Evolutionary conservation across 2,797 vertebrate genomes (phyloP), one percentile per base, ranked within the genome.

Genomic region (Protonibea diacanthus): DNA sequence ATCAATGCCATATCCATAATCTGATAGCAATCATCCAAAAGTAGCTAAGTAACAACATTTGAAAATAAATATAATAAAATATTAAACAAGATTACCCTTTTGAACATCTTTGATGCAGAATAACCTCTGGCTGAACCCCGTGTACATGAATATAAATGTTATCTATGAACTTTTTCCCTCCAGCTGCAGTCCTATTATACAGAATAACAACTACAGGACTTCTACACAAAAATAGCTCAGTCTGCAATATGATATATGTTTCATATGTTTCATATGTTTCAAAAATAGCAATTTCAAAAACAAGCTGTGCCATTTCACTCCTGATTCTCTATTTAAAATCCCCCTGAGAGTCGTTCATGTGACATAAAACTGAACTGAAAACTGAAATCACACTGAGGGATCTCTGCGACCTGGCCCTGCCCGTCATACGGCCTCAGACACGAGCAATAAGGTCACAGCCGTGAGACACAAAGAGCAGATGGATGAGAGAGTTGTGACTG

Each of bases 401-500:
- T 76, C 38, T 47, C 14, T 14, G 45, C 5, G n/a, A 45, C 51
- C 21, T 8, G 1, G 55, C 47, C 6, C 13, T 8, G 42, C 33
- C 59, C 44, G 4, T 62, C 70, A 49, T 13, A 29, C 44, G 48
- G 38, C 29, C 62, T 58, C 44, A 65, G 58, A 78, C 60, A 71
- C n/a, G 25, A 74, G 69, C 78, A 89, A 73, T 56, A 66, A 84
- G 74, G 82, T 85, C 78, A 67, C 23, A 58, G 70, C 68, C 64
- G 18, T 59, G 74, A 89, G 76, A 82, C 67, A 76, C 60, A 65
- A 64, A 71, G 47, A 86, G 62, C 82, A 88, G 86, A 76, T 62
- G 78, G 78, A 84, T 45, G 73, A 71, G 51, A 80, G 74, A 55
- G 33, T 57, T 69, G 55, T 65, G 77, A 82, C 68, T 64, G 51